Evolutionary conservation across 1,140 invertebrate species (phyloP), one percentile per base, ranked within the genome.

Genomic region (Drosophila funebris): DNA sequence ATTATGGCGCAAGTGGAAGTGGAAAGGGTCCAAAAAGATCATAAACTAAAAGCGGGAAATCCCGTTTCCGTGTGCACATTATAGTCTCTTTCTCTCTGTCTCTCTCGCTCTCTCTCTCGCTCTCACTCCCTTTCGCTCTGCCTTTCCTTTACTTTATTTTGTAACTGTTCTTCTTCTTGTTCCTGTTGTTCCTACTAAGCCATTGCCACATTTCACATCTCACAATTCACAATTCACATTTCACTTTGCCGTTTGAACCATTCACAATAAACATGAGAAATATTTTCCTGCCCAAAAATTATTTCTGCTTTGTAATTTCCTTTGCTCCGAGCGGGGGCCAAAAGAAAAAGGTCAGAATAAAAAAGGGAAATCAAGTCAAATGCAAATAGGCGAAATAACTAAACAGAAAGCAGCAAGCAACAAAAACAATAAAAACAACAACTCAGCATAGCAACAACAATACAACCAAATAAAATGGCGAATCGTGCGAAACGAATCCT

Each of bases 321-420:
- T 58, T 61, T 31, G 48, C 29, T 33, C 0, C 14, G 39, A 16
- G 22, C 16, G 14, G 8, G 60, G 13, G 11, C 9, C 9, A 39
- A 29, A 29, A 18, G 24, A 13, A 29, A 27, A 31, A 27, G 46
- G 20, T 31, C 48, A 52, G 48, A 24, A n/a, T 41, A 41, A 22
- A 52, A 72, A 37, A 33, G 50, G 36, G 20, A 62, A 69, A 36
- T 43, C 57, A 69, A 62, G 76, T 68, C 62, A 81, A 77, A 81
- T 73, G 78, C 78, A 81, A 81, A 81, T 81, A 69, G 58, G 68
- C 78, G 69, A 81, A 82, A 77, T 64, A 79, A 80, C 76, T 79
- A 79, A 75, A 62, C 73, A 73, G 54, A 72, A 61, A 41, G 70
- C 60, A 63, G 20, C 39, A 37, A 56, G 16, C n/a, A 20, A 20